Evolutionary conservation across 2,888 invertebrate species (phyloP).

Genomic region (Drosophila subquinaria): DNA sequence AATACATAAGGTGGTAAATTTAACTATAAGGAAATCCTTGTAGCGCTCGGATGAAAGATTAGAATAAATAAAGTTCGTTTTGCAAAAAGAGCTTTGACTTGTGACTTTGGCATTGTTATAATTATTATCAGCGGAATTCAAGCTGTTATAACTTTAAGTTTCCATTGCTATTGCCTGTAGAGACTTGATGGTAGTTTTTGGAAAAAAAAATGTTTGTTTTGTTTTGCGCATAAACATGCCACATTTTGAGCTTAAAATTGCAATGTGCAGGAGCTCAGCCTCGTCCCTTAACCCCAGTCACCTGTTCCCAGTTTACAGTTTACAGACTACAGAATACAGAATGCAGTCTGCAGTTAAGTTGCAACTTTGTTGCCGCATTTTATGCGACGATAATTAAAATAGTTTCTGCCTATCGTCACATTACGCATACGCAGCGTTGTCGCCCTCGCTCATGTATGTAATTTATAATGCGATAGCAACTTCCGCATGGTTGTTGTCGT

Average conservation of each 20-base stretch:
- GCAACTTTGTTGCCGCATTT: conserved; percentile 50
- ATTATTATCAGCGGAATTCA: neutral
- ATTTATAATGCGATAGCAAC: conserved; percentile 76
- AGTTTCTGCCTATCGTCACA: conserved; percentile 77
- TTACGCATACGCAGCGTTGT: conserved; percentile 67
- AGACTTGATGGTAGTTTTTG: neutral
- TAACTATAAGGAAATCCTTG: too few species aligned
- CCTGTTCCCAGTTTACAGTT: neutral
- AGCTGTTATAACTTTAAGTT: neutral
- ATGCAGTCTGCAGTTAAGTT: conserved; percentile 10
- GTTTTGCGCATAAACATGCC: conserved; percentile 10
- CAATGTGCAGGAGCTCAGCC: neutral
- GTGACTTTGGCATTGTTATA: neutral
- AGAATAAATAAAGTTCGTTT: too few species aligned
- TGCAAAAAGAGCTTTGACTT: neutral
- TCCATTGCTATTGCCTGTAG: neutral
- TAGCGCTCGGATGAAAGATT: too few species aligned
- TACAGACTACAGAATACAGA: neutral
- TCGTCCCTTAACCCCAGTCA: neutral
- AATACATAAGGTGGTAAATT: too few species aligned
- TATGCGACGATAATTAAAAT: conserved; percentile 68
- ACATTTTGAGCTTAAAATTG: conserved; percentile 11
- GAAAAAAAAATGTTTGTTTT: neutral
- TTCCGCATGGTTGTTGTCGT: conserved; percentile 56
- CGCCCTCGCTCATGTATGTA: conserved; percentile 46